Conservation (phyloP, 2,888 invertebrate species). For the Erebia aethiops region DNA sequence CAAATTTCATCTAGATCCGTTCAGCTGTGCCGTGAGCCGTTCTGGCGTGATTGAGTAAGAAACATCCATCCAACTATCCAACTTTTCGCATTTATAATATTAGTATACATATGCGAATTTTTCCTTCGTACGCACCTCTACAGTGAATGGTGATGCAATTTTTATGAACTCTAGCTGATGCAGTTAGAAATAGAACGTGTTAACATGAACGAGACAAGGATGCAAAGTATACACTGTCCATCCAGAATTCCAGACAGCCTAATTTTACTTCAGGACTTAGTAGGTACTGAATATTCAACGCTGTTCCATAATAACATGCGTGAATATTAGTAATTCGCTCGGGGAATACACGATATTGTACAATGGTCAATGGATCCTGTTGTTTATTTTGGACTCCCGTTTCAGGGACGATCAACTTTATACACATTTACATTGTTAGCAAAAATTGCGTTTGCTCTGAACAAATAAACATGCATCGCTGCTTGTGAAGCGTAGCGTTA, state of each 20-base stretch:
- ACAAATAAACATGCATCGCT: constrained; percentile 32
- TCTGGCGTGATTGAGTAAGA: too few relatives aligned
- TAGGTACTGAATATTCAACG: background rate
- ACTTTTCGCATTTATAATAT: too few relatives aligned
- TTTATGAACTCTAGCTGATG: background rate
- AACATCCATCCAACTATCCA: too few relatives aligned
- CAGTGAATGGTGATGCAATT: background rate
- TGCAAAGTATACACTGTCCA: background rate
- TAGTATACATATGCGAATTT: too few relatives aligned
- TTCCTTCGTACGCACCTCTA: too few relatives aligned
- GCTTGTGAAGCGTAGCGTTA: constrained; percentile 37
- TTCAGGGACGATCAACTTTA: constrained; percentile 54
- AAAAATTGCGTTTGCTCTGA: constrained; percentile 65
- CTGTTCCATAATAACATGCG: constrained; percentile 5
- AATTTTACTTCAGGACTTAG: background rate
- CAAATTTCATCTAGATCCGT: too few relatives aligned
- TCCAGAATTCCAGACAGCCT: background rate
- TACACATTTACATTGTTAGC: constrained; percentile 57
- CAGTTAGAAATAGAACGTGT: background rate
- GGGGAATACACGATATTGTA: constrained; percentile 54
- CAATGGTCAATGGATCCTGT: constrained; percentile 52
- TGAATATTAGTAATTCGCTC: constrained; percentile 31
- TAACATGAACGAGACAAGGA: background rate
- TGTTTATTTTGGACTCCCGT: constrained; percentile 63
- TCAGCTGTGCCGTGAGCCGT: too few relatives aligned